Evolutionary conservation across 2,113 vertebrate genomes (phyloP), one percentile per base, ranked within the genome.

Genomic region (Chloropsis cyanopogon): DNA sequence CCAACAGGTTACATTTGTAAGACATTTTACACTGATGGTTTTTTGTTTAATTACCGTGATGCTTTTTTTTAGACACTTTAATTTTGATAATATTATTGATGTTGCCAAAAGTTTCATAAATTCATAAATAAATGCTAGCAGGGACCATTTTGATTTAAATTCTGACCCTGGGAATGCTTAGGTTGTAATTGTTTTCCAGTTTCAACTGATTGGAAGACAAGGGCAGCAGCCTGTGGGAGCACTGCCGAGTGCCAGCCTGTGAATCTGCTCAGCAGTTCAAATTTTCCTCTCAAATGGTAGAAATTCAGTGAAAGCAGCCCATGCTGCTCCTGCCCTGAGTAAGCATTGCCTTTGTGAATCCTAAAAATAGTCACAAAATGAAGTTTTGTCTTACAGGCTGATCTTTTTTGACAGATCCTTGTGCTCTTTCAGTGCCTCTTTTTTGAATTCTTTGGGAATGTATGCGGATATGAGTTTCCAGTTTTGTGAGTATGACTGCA

Each of bases 351-450:
- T 66, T 47, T 59, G 24, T 73, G n/a, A 94, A 70, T 85, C 52
- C 65, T 94, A 47, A 52, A 81, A 85, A 72, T 1, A 23, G 50
- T 57, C 82, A 70, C 47, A 78, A 80, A 66, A 73, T 29, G 21
- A 28, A 59, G 19, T 42, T 63, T 80, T 83, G 20, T 92, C 39
- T 61, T 69, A 64, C 10, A 35, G 12, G 28, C 69, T 88, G 69
- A 94, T 86, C 68, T 77, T 90, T 49, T 91, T 46, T 37, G 31
- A 63, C 60, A 82, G 47, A 50, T 79, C 54, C 20, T 33, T 77
- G 52, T 90, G 65, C 88, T 94, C 76, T 90, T 88, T 86, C 83
- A 94, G 96, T 96, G 95, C 92, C 93, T 96, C 85, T 86, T 92
- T 96, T 92, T 75, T 90, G 10, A 89, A 79, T 88, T 83, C 37